phyloP scores from a whole-genome alignment of 2,797 vertebrate genomes.

The Vireo griseus region DNA sequence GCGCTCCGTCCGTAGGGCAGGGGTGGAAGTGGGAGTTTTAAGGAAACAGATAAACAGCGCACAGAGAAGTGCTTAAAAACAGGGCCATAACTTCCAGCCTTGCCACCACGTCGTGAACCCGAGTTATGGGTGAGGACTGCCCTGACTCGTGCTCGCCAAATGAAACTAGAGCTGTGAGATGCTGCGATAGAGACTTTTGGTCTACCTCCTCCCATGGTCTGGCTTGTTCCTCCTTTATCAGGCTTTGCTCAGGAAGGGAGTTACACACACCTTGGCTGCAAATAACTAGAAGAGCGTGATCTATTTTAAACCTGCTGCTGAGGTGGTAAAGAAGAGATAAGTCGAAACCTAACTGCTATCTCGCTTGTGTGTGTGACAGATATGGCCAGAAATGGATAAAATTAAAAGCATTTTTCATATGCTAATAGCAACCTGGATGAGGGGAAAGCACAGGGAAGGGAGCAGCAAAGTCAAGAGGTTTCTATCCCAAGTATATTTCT shows the following conservation, averaged over 20 bases:
- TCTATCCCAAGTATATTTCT: constrained; percentile 37
- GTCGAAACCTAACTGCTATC: constrained; percentile 54
- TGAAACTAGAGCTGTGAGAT: neutral
- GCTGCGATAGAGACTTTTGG: neutral
- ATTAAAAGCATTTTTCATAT: constrained; percentile 72
- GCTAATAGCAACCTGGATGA: constrained; percentile 55
- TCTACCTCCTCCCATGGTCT: neutral
- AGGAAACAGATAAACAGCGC: constrained; percentile 54
- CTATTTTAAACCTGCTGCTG: constrained; percentile 73
- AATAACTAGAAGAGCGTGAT: constrained; percentile 46
- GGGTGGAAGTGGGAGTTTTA: constrained; percentile 52
- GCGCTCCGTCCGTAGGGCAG: constrained; percentile 1
- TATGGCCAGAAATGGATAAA: constrained; percentile 62
- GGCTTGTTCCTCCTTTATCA: neutral
- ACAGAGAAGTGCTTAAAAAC: neutral
- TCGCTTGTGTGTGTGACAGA: constrained; percentile 54
- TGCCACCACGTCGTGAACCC: accelerated
- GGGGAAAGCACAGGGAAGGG: neutral
- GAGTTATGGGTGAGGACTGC: neutral
- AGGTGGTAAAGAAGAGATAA: constrained; percentile 75
- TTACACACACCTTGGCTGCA: constrained; percentile 69
- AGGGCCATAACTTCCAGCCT: neutral
- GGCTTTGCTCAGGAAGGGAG: constrained; percentile 25
- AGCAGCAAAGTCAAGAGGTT: constrained; percentile 49
- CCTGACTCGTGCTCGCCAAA: neutral